phyloP scores from a whole-genome alignment of 2,113 vertebrate genomes.

The Panthera uncia region DNA sequence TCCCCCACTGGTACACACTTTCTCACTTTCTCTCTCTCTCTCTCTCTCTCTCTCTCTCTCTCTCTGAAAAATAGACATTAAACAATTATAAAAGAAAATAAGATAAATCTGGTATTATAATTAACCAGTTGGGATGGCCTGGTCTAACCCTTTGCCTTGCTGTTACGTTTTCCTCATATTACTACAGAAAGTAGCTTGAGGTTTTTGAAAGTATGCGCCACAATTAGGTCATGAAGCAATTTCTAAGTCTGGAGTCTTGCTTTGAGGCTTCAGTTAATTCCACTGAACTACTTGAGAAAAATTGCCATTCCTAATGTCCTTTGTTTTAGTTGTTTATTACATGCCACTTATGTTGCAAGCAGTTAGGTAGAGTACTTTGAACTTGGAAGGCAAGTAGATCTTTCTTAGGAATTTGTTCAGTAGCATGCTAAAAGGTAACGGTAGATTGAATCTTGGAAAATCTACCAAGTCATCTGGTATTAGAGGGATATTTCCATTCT shows the following conservation, averaged over 20 bases:
- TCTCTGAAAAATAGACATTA: no score
- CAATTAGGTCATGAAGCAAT: slow-evolving; percentile 39
- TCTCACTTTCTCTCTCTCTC: no score
- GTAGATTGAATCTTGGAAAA: neutral
- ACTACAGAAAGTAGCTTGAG: neutral
- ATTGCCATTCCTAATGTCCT: neutral
- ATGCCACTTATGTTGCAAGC: neutral
- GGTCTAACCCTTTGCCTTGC: neutral
- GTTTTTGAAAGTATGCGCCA: slow-evolving; percentile 29
- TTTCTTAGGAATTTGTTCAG: neutral
- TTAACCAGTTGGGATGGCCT: neutral
- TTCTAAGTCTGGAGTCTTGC: slow-evolving; percentile 40
- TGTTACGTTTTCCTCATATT: neutral
- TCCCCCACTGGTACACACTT: no score
- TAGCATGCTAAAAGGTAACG: neutral
- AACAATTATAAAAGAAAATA: no score
- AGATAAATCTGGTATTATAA: neutral
- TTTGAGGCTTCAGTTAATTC: slow-evolving; percentile 48
- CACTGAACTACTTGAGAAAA: slow-evolving; percentile 45
- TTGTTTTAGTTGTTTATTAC: neutral
- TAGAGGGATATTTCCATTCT: neutral
- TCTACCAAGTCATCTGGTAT: neutral
- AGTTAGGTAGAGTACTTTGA: neutral
- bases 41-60: no score
- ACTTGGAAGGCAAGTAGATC: neutral